Evolutionary conservation across 2,113 vertebrate species (phyloP).

Genomic region (Tiliqua scincoides): DNA sequence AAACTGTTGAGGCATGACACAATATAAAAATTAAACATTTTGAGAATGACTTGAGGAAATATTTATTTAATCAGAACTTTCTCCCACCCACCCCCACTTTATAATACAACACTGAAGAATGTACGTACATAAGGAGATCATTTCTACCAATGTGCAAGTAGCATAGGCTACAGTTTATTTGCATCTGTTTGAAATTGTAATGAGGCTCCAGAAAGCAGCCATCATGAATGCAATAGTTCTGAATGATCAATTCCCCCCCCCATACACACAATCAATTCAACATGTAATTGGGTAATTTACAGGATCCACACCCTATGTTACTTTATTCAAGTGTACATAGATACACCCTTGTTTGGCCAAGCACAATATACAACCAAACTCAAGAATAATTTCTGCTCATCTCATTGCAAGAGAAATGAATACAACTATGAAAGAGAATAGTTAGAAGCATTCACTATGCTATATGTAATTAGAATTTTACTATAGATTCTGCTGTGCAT

Average conservation of each 20-base stretch:
- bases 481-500: not conserved
- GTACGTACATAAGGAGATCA: not conserved
- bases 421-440: no score
- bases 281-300: not conserved
- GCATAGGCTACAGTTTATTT: not conserved
- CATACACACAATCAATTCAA: not conserved
- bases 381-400: not conserved
- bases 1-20: not conserved
- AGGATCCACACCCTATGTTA: not conserved
- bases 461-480: not conserved
- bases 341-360: not conserved
- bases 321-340: not conserved
- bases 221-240: not conserved
- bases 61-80: not conserved
- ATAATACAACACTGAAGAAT: not conserved
- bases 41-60: not conserved
- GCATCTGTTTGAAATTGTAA: not conserved
- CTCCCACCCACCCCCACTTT: not conserved
- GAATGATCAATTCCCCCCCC: not conserved
- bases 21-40: not conserved
- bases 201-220: not conserved
- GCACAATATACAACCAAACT: not conserved
- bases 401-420: not conserved
- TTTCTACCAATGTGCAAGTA: not conserved
- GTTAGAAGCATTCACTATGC: no score